phyloP scores from a whole-genome alignment of 2,888 invertebrate species.

The Unio pictorum region DNA sequence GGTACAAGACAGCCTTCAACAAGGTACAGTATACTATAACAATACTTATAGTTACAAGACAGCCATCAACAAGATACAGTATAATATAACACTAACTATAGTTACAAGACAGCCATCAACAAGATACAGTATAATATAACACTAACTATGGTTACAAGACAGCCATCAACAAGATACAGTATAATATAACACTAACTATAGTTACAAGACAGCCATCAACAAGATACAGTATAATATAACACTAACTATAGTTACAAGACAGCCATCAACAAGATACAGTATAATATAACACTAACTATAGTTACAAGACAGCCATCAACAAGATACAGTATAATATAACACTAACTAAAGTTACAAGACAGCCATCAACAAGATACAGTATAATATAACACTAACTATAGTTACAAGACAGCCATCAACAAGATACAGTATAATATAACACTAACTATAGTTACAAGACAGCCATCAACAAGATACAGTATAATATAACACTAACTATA shows the following conservation, averaged over 20 bases:
- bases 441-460: slow-evolving; percentile 44
- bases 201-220: too few species aligned
- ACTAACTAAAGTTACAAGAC: too few species aligned
- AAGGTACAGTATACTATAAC: slow-evolving; percentile 44
- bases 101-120: too few species aligned
- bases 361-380: too few species aligned
- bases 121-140: slow-evolving; percentile 1
- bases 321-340: slow-evolving; percentile 43
- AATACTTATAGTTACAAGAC: too few species aligned
- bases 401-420: too few species aligned
- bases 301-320: slow-evolving; percentile 65
- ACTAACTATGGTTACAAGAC: slow-evolving; percentile 44
- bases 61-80: too few species aligned
- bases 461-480: slow-evolving; percentile 64
- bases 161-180: slow-evolving; percentile 64
- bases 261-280: background rate
- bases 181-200: background rate
- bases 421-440: slow-evolving; percentile 1
- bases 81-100: too few species aligned
- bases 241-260: too few species aligned
- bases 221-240: too few species aligned
- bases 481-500: background rate
- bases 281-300: background rate
- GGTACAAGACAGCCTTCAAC: slow-evolving; percentile 65
- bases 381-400: too few species aligned